Evolutionary conservation across 30 jellyfish, hydroid and myxozoan species (phyloP).

Genomic region (Euphysa ruthae): DNA sequence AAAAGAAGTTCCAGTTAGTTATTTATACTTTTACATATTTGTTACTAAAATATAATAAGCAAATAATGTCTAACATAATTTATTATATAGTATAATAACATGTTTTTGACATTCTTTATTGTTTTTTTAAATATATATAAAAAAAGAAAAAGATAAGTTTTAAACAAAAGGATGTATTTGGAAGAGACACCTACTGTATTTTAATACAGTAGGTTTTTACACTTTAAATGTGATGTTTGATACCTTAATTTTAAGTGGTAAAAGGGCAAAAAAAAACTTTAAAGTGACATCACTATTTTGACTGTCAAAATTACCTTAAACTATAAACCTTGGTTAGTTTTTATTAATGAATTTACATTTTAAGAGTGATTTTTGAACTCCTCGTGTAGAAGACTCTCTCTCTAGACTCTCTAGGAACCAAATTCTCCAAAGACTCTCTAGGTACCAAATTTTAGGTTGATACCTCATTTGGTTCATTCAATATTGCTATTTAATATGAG

Average conservation of each 20-base stretch:
- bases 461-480: background rate
- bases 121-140: no score
- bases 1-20: background rate
- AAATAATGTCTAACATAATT: background rate
- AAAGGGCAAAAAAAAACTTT: background rate
- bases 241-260: background rate
- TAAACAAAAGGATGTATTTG: no score
- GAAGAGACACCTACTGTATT: no score
- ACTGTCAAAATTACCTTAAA: background rate
- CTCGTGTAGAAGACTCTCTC: no score
- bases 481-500: background rate
- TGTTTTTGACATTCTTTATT: no score
- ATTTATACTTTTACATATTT: background rate
- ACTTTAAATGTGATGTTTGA: background rate
- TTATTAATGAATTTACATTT: background rate
- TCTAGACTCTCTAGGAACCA: background rate
- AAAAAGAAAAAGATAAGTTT: no score
- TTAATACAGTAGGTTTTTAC: background rate
- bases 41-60: background rate
- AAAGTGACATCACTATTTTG: background rate
- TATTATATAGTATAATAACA: no score
- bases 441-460: background rate
- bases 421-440: background rate
- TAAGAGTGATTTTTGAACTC: background rate
- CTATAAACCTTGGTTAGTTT: background rate